Conservation (phyloP, 2,797 vertebrate species). For the Alauda arvensis region DNA sequence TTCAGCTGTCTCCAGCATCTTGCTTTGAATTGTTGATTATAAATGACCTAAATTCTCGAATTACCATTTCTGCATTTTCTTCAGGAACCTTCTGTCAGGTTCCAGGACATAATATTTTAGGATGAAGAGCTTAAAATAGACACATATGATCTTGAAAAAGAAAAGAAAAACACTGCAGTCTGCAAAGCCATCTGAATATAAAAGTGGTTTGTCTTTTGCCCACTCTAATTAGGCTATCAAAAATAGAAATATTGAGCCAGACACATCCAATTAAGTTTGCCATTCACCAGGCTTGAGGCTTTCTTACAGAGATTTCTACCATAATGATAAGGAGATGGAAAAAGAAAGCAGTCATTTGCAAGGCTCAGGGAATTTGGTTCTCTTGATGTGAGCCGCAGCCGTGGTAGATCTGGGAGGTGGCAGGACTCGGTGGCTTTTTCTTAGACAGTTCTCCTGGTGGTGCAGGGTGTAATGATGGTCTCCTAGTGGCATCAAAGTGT, state of each 20-base stretch:
- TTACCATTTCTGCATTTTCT: constrained; percentile 12
- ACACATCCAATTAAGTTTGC: constrained; percentile 21
- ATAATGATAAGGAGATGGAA: constrained; percentile 41
- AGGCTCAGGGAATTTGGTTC: not conserved
- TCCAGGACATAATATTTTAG: constrained; percentile 17
- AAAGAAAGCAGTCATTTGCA: constrained; percentile 38
- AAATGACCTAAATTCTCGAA: constrained; percentile 3
- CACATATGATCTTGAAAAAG: constrained; percentile 16
- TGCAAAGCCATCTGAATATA: not conserved
- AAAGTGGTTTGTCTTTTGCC: constrained; percentile 15
- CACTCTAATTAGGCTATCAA: constrained; percentile 41
- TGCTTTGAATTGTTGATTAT: constrained; percentile 4
- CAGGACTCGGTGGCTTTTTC: constrained; percentile 8
- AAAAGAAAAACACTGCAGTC: not conserved
- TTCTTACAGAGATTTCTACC: not conserved
- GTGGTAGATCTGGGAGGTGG: not conserved
- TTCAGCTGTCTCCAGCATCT: constrained; percentile 19
- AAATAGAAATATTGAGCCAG: constrained; percentile 46
- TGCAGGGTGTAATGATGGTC: not conserved
- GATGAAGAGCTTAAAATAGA: constrained; percentile 14
- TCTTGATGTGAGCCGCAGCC: not conserved
- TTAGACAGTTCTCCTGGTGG: constrained; percentile 25
- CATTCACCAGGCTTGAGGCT: not conserved
- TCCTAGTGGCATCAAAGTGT: not conserved
- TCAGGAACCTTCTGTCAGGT: constrained; percentile 15